phyloP scores from a whole-genome alignment of 2,797 vertebrate genomes.

The Furcifer pardalis region DNA sequence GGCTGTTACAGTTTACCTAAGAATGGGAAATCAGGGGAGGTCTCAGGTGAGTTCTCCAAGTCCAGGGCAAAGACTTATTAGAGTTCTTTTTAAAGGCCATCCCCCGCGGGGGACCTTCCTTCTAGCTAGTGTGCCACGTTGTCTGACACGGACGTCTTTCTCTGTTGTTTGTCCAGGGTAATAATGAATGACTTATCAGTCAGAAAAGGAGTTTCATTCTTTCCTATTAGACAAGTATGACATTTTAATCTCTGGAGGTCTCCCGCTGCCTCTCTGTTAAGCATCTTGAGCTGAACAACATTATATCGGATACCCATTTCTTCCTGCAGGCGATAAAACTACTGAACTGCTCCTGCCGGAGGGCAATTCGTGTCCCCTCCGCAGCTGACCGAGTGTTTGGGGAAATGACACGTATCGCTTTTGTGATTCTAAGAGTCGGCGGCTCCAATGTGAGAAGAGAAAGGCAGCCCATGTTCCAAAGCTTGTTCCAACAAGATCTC shows the following conservation, averaged over 20 bases:
- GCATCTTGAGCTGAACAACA: neutral
- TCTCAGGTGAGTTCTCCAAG: constrained; percentile 16
- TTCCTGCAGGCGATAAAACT: neutral
- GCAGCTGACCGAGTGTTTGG: neutral
- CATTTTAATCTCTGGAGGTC: neutral
- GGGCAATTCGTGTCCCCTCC: neutral
- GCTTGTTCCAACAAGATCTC: neutral
- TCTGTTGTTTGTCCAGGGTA: constrained; percentile 10
- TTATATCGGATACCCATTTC: neutral
- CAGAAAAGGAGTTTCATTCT: neutral
- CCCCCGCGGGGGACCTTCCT: neutral
- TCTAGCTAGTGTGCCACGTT: neutral
- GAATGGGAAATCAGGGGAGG: constrained; percentile 15
- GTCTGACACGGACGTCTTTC: neutral
- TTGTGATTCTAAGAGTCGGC: neutral
- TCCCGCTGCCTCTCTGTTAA: neutral
- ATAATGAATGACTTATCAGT: constrained; percentile 29
- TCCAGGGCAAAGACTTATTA: neutral
- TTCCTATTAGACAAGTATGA: constrained; percentile 6
- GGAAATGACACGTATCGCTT: neutral
- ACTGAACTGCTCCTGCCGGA: neutral
- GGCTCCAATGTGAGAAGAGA: neutral
- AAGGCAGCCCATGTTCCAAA: neutral
- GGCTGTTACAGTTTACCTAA: constrained; percentile 12
- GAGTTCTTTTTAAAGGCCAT: neutral